Base-by-base conservation (phyloP, 2,113 vertebrate genomes). In the Manacus vitellinus region DNA sequence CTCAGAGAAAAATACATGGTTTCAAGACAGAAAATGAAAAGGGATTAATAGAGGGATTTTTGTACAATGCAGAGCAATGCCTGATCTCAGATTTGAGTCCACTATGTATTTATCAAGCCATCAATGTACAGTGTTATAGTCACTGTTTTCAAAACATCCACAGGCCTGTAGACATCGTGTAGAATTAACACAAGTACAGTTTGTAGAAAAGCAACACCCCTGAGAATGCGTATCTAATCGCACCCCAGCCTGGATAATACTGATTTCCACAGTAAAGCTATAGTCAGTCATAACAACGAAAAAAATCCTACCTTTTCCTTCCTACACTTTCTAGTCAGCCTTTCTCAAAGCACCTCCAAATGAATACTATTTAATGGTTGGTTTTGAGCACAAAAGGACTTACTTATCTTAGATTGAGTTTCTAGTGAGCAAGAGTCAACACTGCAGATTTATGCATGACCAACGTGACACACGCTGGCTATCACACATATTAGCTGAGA, bases 11-110 rank as follows among this genome's bases (percentile, higher is more conserved):
- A 95, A 96, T 76, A 72, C 30, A 31, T 5, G 11, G 46, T 97
- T 97, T 95, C 91, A 96, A 90, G 88, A 81, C 39, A 84, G 63
- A 95, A 92, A 86, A 76, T 49, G 28, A 75, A 85, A 96, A 63
- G 33, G n/a, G 78, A 92, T 92, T 94, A 94, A 73, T 85, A 85
- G 77, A 55, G 2, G 7, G 74, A 82, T 90, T 95, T 96, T 73
- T 87, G 54, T 35, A 80, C 58, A 82, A 49, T 6, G 9, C 41
- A 74, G 87, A 94, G 78, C 77, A 94, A 91, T 52, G 22, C 25
- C 46, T 21, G 30, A 20, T 46, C 54, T 74, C 62, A 63, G 39
- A 59, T 81, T 37, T 84, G 44, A 54, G 30, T 43, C 33, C 62
- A 22, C 17, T 43, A 5, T 22, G 35, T 4, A 6, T 94, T 78